These are phyloP conservation scores for Malacoctenus gilli DNA, from an alignment of 2,797 vertebrate genomes.

Conservation along the genomic window DNA sequence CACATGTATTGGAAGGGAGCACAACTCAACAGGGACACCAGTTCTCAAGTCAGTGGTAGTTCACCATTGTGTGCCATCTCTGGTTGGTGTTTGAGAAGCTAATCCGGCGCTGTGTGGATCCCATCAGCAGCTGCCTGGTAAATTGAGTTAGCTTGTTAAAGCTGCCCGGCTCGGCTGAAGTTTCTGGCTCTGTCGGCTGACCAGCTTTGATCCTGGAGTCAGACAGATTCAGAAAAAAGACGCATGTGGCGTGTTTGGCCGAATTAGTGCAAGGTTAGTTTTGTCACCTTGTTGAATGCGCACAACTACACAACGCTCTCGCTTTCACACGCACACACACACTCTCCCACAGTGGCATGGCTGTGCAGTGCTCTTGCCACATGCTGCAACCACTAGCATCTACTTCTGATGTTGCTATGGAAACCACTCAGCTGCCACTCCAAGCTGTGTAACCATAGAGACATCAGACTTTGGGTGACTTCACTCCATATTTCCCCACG, in stretches of 20 bases:
- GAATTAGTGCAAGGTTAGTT: too few relatives aligned
- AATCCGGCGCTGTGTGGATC: constrained; percentile 67
- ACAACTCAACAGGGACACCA: background rate
- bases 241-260: background rate
- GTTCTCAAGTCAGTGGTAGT: constrained; percentile 6
- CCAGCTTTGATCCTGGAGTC: constrained; percentile 7
- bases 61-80: constrained; percentile 19
- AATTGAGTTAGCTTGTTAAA: constrained; percentile 77
- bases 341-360: constrained; percentile 4
- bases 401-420: constrained; percentile 65
- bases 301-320: too few relatives aligned
- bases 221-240: background rate
- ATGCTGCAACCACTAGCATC: constrained; percentile 32
- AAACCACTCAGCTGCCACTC: constrained; percentile 78
- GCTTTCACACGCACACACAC: background rate
- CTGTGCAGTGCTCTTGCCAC: constrained; percentile 18
- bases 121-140: constrained; percentile 70
- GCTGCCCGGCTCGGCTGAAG: constrained; percentile 50
- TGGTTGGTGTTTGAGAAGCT: constrained; percentile 53
- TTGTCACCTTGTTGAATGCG: too few relatives aligned
- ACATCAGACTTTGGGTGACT: constrained; percentile 45
- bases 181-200: constrained; percentile 12
- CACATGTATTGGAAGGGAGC: constrained; percentile 6
- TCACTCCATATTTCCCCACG: constrained; percentile 56
- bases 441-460: constrained; percentile 72